phyloP scores from a whole-genome alignment of 2,113 vertebrate species.

The Pluvianellus socialis region DNA sequence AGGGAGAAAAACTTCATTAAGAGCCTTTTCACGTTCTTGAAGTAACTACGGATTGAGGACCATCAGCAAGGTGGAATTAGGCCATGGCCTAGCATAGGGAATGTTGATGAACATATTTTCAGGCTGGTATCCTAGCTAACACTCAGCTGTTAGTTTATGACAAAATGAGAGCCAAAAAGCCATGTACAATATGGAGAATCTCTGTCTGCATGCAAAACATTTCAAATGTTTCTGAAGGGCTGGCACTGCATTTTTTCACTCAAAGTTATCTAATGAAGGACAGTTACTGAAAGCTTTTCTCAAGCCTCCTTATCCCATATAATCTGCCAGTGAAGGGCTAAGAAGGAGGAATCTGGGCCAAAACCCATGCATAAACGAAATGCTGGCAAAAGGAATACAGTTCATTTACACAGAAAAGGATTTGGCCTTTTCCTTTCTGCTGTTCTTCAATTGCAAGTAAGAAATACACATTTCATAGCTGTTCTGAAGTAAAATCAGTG shows the following conservation, averaged over 20 bases:
- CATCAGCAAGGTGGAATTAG: background rate
- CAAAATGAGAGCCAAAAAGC: background rate
- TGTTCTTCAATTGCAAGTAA: background rate
- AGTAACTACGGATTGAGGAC: rapidly evolving
- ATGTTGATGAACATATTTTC: background rate
- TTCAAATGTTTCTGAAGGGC: background rate
- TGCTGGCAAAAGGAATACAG: background rate
- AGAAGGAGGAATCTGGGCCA: background rate
- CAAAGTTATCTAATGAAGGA: background rate
- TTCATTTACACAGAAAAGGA: background rate
- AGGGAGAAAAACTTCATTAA: background rate
- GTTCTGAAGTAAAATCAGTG: background rate
- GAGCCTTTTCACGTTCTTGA: background rate
- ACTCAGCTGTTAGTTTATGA: background rate
- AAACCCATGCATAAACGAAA: background rate
- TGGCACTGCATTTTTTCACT: background rate
- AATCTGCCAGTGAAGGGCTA: background rate
- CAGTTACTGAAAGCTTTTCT: background rate
- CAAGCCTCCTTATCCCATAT: background rate
- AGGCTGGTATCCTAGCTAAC: background rate
- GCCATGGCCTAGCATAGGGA: background rate
- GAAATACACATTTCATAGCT: background rate
- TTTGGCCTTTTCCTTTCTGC: background rate
- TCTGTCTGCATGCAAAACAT: background rate
- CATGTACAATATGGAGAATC: background rate